Evolutionary conservation across 1,140 invertebrate genomes (phyloP), one percentile per base, ranked within the genome.

Genomic region (Drosophila nannoptera): DNA sequence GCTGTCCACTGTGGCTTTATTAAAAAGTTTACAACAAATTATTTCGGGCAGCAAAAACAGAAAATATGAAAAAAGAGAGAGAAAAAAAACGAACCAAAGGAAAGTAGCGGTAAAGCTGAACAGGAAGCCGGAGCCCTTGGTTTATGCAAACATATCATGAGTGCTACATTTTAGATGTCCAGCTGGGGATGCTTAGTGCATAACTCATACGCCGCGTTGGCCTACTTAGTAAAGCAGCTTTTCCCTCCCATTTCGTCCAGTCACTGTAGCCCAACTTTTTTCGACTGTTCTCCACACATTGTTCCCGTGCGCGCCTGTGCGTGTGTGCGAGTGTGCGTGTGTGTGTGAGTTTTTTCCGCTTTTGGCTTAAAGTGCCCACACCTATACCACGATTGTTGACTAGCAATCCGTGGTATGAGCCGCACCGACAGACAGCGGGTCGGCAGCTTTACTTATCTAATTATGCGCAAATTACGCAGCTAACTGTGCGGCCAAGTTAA

Each of bases 11-110:
- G 73, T 58, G 76, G 73, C 80, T 64, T 83, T 84, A 84, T 84
- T 84, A 84, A 84, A 83, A 84, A 84, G 63, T 84, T 77, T 70
- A 78, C 69, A 84, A 52, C 56, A 55, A 56, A 67, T 61, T 56
- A 31, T 36, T 50, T 56, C 55, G 64, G 49, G 50, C 55, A 46
- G 38, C 32, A 29, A 5, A 35, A 53, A 33, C 61, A 59, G 33
- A 36, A 16, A 40, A 45, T 4, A 38, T 14, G 31, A 35, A 33
- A 59, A 32, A 49, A 43, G 16, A 16, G 2, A n/a, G 2, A 22
- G 31, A 33, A 59, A 32, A 49, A 43, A 33, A 16, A 7, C 40
- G 2, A 22, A 3, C 22, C 22, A 61, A 9, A 12, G 3, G 50
- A 69, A 63, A 53, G 45, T n/a, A 16, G 31, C 40, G 31, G 22